phyloP scores from a whole-genome alignment of 2,113 vertebrate species.

The Actinemys pallida region DNA sequence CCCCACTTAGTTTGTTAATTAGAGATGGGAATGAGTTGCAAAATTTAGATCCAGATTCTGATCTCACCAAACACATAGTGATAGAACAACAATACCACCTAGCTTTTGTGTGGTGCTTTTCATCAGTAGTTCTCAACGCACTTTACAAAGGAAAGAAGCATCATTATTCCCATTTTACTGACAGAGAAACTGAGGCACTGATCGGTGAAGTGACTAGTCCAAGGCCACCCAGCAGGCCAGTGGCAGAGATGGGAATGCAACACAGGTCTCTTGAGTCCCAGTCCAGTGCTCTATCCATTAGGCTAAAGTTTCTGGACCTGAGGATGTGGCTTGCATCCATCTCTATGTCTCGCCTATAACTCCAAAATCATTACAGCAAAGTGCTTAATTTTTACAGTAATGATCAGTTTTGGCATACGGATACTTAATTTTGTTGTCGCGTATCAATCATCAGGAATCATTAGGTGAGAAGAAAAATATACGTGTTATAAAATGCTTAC shows the following conservation, averaged over 20 bases:
- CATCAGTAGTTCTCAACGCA: not conserved
- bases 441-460: not conserved
- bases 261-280: not conserved
- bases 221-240: not conserved
- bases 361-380: not conserved
- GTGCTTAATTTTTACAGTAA: not conserved
- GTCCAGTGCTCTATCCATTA: not conserved
- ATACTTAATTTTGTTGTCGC: not conserved
- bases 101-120: not conserved
- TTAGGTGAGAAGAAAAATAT: not conserved
- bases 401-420: not conserved
- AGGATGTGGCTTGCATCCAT: not conserved
- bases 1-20: too few relatives aligned
- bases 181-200: not conserved
- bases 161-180: not conserved
- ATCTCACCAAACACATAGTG: too few relatives aligned
- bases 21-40: too few relatives aligned
- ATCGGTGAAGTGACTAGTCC: not conserved
- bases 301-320: not conserved
- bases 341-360: not conserved
- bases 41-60: too few relatives aligned
- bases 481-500: not conserved
- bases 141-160: not conserved
- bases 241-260: not conserved
- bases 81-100: too few relatives aligned